phyloP scores from a whole-genome alignment of 2,797 vertebrate species.

The Rhodeus uyekii region DNA sequence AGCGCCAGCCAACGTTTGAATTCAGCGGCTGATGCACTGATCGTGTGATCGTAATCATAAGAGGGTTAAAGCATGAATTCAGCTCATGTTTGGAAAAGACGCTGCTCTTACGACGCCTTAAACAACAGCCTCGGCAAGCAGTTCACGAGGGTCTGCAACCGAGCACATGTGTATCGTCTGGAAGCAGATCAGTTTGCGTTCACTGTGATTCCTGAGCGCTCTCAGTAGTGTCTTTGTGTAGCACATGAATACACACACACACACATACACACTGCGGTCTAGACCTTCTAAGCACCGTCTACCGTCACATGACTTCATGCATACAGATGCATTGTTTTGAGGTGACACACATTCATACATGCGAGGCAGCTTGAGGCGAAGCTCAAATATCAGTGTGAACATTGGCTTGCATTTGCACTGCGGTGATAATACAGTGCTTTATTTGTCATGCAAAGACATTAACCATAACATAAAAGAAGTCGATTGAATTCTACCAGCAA shows the following conservation, averaged over 20 bases:
- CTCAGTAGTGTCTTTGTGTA: conserved; percentile 20
- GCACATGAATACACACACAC: neutral
- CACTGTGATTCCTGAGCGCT: neutral
- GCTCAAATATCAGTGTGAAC: neutral
- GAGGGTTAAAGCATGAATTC: neutral
- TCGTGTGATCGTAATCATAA: too few species aligned
- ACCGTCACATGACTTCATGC: conserved; percentile 70
- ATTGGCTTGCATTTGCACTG: neutral
- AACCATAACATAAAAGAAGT: neutral
- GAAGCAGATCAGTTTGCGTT: neutral
- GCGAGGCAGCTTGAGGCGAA: neutral
- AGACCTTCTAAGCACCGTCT: conserved; percentile 60
- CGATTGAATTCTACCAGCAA: neutral
- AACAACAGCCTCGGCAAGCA: neutral
- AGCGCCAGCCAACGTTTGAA: too few species aligned
- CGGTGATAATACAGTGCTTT: neutral
- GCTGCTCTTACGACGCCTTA: neutral
- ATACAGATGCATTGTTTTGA: conserved; percentile 61
- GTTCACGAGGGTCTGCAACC: too few species aligned
- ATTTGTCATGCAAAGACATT: neutral
- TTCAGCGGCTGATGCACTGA: too few species aligned
- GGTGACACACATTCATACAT: conserved; percentile 5
- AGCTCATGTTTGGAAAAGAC: neutral
- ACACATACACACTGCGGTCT: conserved; percentile 1
- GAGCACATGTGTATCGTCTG: too few species aligned